Base-by-base conservation (phyloP, 2,888 invertebrate species). In the Palloptera scutellata region DNA sequence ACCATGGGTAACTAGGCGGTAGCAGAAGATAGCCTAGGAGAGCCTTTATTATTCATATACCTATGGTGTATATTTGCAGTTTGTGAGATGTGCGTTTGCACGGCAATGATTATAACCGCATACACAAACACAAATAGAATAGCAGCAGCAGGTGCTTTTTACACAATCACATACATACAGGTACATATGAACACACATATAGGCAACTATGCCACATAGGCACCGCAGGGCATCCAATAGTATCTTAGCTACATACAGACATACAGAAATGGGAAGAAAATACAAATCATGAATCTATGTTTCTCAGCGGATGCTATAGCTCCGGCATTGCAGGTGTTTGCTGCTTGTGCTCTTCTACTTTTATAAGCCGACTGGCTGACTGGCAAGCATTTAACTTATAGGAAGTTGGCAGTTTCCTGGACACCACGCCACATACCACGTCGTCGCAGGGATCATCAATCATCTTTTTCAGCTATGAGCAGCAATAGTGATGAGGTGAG, bases 401-500 rank as follows among this genome's bases (percentile, higher is more conserved):
- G 66, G 64, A 66, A 59, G 66, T 63, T 69, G 59, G 40, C 42
- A 61, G 66, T 64, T 64, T 61, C 55, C 69, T 55, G 48, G 53
- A 57, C 55, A 54, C 48, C 40, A 11, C 19, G n/a, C 52, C 9
- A 52, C 19, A 3, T 10, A 17, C 45, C n/a, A 45, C 13, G 57
- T n/a, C 52, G 41, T 61, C 61, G 61, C 53, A 41, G 43, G 67
- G 48, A 41, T 61, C 69, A 70, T 67, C 67, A 70, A 70, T 67
- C 69, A 69, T 66, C 43, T 61, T 51, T 52, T 30, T 48, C 57
- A 19, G 60, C 66, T 52, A 48, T 63, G 12, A 17, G 51, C 13
- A 20, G 53, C 30, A 9, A 9, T 19, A 43, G 54, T 20, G 53
- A 40, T 53, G 30, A n/a, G 30, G 12, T 20, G 13, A 60, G 9